Conservation (phyloP, 2,888 invertebrate genomes). For the Eilema caniola region DNA sequence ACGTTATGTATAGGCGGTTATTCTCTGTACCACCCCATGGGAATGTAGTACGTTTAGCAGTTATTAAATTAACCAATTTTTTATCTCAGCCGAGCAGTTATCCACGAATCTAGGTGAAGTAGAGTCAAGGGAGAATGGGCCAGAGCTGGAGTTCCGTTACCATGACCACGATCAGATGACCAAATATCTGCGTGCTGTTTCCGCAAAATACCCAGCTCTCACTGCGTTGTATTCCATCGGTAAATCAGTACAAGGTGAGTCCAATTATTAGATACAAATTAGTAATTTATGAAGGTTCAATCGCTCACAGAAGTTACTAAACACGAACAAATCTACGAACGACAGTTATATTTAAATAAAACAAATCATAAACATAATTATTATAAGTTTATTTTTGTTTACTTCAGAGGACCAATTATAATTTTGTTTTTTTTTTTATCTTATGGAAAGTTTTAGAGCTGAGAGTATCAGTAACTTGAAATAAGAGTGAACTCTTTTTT, state of each 20-base stretch:
- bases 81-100: slow-evolving; percentile 61
- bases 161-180: slow-evolving; percentile 96
- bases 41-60: no score
- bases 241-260: slow-evolving; percentile 95
- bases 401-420: no score
- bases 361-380: no score
- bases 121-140: slow-evolving; percentile 70
- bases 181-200: slow-evolving; percentile 92
- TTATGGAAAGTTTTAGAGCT: no score
- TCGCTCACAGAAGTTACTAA: neutral
- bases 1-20: neutral
- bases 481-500: no score
- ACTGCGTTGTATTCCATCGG: slow-evolving; percentile 97
- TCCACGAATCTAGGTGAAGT: slow-evolving; percentile 71
- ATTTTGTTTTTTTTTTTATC: no score
- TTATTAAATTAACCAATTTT: slow-evolving; percentile 5
- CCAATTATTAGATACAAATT: neutral
- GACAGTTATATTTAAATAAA: no score
- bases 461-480: no score
- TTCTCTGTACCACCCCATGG: no score
- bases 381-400: no score
- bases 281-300: neutral
- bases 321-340: neutral
- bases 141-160: slow-evolving; percentile 92
- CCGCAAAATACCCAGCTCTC: slow-evolving; percentile 93